A percentile compares a stretch with the other conserved stretches of the same genome.
phyloP scores from a whole-genome alignment of 1,140 invertebrate genomes.

The Ostrea edulis region DNA sequence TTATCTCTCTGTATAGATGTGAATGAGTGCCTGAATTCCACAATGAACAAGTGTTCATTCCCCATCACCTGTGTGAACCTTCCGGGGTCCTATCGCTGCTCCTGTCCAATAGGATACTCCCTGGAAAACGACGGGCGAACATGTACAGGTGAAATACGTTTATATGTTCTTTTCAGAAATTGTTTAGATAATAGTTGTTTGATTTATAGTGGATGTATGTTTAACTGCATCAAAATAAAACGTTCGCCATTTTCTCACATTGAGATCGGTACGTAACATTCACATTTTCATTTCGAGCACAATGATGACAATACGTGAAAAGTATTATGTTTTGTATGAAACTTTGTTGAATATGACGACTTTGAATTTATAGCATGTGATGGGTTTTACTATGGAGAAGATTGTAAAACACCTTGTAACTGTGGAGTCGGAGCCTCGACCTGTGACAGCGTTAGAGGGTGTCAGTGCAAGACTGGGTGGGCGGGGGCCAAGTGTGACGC shows the following conservation, averaged over 20 bases:
- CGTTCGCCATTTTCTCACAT: too few relatives aligned
- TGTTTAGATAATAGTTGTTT: not conserved
- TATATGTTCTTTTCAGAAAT: not conserved
- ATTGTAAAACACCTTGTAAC: constrained; percentile 57
- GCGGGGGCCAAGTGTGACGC: constrained; percentile 58
- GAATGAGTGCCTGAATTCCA: constrained; percentile 52
- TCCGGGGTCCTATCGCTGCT: constrained; percentile 57
- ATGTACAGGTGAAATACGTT: constrained; percentile 45
- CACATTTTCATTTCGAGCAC: too few relatives aligned
- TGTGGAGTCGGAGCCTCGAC: constrained; percentile 45
- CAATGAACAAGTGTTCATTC: constrained; percentile 41
- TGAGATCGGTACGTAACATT: too few relatives aligned
- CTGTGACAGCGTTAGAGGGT: constrained; percentile 59
- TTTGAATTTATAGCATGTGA: constrained; percentile 40
- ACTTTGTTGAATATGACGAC: too few relatives aligned
- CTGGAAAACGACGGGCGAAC: constrained; percentile 58
- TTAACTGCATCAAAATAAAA: too few relatives aligned
- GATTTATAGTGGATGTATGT: too few relatives aligned
- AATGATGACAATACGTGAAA: too few relatives aligned
- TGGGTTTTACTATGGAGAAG: constrained; percentile 53
- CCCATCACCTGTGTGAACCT: constrained; percentile 55
- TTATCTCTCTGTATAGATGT: constrained; percentile 40
- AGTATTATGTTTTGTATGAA: too few relatives aligned
- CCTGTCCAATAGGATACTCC: constrained; percentile 54
- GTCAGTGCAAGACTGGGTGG: constrained; percentile 63